Conservation (phyloP, 2,888 invertebrate genomes). For the Drosophila falleni region DNA sequence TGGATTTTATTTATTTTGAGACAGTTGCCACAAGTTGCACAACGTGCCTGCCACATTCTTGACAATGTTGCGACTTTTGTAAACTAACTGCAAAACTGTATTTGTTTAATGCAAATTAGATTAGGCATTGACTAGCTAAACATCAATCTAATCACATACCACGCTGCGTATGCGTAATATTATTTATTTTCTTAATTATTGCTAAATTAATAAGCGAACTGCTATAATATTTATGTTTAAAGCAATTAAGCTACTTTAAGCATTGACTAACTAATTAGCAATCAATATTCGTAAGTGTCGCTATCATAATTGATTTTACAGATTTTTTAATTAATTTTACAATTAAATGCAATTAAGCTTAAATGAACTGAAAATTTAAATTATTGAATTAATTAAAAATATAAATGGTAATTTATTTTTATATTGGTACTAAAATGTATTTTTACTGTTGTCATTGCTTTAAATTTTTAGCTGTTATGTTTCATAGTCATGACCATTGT, state of each 20-base stretch:
- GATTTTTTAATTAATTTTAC: background rate
- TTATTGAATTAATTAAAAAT: background rate
- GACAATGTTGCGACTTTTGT: slow-evolving; percentile 16
- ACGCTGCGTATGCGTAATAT: background rate
- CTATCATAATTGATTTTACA: too few species aligned
- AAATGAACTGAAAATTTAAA: background rate
- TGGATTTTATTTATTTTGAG: slow-evolving; percentile 56
- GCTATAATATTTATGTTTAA: background rate
- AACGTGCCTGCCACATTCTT: slow-evolving; percentile 22
- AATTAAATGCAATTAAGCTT: background rate
- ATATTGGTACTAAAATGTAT: background rate
- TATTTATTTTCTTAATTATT: background rate
- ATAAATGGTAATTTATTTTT: background rate
- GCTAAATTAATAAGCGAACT: background rate
- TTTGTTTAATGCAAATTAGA: slow-evolving; percentile 10
- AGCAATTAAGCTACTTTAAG: background rate
- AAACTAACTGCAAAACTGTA: background rate
- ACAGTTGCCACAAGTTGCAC: slow-evolving; percentile 29
- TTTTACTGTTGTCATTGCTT: background rate
- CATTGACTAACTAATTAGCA: background rate
- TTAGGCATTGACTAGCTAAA: background rate
- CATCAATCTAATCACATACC: background rate
- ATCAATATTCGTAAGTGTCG: background rate
- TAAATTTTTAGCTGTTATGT: background rate
- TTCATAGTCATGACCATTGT: slow-evolving; percentile 3